Evolutionary conservation across 2,113 vertebrate species (phyloP).

Genomic region (Syngnathus scovelli): DNA sequence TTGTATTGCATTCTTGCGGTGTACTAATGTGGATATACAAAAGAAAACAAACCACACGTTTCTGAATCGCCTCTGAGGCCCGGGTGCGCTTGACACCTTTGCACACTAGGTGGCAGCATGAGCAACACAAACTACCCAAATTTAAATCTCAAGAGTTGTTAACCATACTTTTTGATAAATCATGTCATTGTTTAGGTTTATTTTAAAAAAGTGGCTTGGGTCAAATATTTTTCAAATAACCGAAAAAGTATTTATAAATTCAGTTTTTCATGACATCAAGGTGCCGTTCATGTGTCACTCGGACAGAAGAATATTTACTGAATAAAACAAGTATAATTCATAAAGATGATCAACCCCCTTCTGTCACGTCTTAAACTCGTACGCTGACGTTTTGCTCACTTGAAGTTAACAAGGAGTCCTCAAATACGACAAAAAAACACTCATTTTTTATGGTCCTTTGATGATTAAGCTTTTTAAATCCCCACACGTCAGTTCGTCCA

Average conservation of each 20-base stretch:
- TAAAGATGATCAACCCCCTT: not conserved
- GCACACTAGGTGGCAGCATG: constrained; percentile 15
- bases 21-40: not conserved
- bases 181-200: too few relatives aligned
- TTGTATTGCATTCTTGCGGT: not conserved
- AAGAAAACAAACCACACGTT: not conserved
- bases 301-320: not conserved
- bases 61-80: not conserved
- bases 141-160: not conserved
- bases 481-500: not conserved
- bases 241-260: too few relatives aligned
- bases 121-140: not conserved
- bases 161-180: not conserved
- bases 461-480: not conserved
- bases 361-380: not conserved
- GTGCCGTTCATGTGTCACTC: not conserved
- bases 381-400: not conserved
- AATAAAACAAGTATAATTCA: not conserved
- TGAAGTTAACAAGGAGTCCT: not conserved
- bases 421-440: not conserved
- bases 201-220: too few relatives aligned
- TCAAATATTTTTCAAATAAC: too few relatives aligned
- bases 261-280: not conserved
- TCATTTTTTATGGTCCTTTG: not conserved
- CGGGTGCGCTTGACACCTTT: not conserved